phyloP scores from a whole-genome alignment of 2,113 vertebrate genomes.

The Dicaeum eximium region DNA sequence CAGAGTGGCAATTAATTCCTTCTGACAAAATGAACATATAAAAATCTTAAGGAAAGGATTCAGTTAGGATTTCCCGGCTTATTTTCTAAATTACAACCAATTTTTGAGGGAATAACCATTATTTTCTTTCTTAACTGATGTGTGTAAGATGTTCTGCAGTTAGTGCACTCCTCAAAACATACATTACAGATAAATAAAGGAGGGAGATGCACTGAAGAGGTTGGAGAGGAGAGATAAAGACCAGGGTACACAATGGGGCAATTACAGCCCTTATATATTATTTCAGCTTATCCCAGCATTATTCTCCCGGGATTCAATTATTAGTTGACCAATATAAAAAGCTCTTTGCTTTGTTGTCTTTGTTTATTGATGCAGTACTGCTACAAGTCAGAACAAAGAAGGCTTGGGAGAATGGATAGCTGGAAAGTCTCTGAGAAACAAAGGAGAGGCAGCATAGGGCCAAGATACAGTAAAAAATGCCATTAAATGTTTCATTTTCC shows the following conservation, averaged over 20 bases:
- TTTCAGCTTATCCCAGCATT: background rate
- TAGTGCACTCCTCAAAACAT: background rate
- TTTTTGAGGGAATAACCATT: background rate
- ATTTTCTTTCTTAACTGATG: background rate
- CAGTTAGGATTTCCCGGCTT: background rate
- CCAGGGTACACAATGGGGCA: too few relatives aligned
- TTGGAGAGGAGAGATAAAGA: background rate
- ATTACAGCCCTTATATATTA: background rate
- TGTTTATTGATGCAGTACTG: background rate
- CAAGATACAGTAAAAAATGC: background rate
- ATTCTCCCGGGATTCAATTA: background rate
- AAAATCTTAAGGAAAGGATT: background rate
- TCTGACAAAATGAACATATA: background rate
- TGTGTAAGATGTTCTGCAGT: background rate
- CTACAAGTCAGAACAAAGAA: background rate
- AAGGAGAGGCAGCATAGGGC: background rate
- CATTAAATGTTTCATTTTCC: background rate
- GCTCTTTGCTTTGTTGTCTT: background rate
- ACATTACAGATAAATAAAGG: background rate
- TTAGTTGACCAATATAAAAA: background rate
- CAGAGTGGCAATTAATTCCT: fast-evolving
- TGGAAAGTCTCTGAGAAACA: background rate
- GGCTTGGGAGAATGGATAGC: background rate
- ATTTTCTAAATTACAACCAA: background rate
- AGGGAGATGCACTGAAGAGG: background rate